Evolutionary conservation across 2,888 invertebrate species (phyloP).

Genomic region (Cataglyphis cursor): DNA sequence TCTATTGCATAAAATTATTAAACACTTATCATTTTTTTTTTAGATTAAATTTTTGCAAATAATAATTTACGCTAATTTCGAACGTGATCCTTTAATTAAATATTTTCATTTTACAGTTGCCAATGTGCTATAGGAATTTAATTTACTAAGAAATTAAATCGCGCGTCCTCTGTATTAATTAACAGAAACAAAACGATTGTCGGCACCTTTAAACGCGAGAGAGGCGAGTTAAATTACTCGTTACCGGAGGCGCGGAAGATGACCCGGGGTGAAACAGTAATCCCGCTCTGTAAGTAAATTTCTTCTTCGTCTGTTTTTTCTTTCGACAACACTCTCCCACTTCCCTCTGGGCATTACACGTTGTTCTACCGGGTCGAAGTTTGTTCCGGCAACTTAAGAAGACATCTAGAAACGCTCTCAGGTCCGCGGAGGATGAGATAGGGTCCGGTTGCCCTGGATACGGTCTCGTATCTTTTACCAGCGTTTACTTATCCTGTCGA

Average conservation of each 20-base stretch:
- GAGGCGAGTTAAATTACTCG: conserved; percentile 55
- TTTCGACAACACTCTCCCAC: conserved; percentile 53
- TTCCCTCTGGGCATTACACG: conserved; percentile 78
- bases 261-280: conserved; percentile 64
- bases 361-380: conserved; percentile 79
- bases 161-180: conserved; percentile 44
- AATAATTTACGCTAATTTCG: not conserved
- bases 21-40: not conserved
- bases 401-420: conserved; percentile 81
- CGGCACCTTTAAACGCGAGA: conserved; percentile 38
- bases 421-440: conserved; percentile 73
- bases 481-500: conserved; percentile 75
- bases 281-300: conserved; percentile 76
- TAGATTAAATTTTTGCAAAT: not conserved
- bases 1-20: conserved; percentile 1
- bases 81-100: conserved; percentile 38
- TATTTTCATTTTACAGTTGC: conserved; percentile 38
- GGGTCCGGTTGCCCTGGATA: conserved; percentile 83
- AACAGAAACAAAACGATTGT: conserved; percentile 43
- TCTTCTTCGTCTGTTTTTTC: conserved; percentile 67
- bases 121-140: conserved; percentile 38
- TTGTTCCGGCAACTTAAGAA: conserved; percentile 81
- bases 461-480: conserved; percentile 76
- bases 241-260: conserved; percentile 47
- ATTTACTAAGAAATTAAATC: conserved; percentile 55